Evolutionary conservation across 2,113 vertebrate genomes (phyloP).

Genomic region (Embiotoca jacksoni): DNA sequence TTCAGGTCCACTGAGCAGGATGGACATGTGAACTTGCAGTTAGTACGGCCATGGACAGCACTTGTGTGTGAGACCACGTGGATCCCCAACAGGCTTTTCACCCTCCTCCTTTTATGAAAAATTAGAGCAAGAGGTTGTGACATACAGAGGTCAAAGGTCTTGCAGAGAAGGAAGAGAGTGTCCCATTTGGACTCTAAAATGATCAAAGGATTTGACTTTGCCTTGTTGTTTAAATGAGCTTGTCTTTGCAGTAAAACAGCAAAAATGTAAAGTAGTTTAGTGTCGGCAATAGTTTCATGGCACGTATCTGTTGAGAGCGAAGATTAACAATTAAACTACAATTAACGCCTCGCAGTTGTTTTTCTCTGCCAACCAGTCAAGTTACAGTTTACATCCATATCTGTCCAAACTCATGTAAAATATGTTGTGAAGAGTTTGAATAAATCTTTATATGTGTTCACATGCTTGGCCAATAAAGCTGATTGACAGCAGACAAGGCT

Average conservation of each 20-base stretch:
- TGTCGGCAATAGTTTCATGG: slow-evolving; percentile 1
- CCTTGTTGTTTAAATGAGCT: background rate
- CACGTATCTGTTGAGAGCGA: background rate
- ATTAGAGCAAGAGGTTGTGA: slow-evolving; percentile 36
- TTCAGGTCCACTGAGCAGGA: slow-evolving; percentile 74
- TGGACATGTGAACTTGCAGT: background rate
- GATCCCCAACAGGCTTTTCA: slow-evolving; percentile 13
- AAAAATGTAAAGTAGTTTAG: background rate
- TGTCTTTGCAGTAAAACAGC: background rate
- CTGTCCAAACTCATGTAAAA: too few relatives aligned
- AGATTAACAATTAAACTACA: background rate
- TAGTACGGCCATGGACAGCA: background rate
- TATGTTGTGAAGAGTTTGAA: too few relatives aligned
- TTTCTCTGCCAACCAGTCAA: too few relatives aligned
- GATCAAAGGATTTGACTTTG: background rate
- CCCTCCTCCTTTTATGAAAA: background rate
- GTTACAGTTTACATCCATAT: too few relatives aligned
- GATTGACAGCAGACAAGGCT: too few relatives aligned
- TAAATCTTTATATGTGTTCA: too few relatives aligned
- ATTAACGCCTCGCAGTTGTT: too few relatives aligned
- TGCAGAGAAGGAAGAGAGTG: background rate
- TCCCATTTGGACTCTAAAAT: background rate
- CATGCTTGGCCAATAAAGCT: too few relatives aligned
- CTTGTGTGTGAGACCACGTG: background rate
- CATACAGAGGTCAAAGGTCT: slow-evolving; percentile 5